phyloP scores from a whole-genome alignment of 2,797 vertebrate species.

The Phaenicophaeus curvirostris region DNA sequence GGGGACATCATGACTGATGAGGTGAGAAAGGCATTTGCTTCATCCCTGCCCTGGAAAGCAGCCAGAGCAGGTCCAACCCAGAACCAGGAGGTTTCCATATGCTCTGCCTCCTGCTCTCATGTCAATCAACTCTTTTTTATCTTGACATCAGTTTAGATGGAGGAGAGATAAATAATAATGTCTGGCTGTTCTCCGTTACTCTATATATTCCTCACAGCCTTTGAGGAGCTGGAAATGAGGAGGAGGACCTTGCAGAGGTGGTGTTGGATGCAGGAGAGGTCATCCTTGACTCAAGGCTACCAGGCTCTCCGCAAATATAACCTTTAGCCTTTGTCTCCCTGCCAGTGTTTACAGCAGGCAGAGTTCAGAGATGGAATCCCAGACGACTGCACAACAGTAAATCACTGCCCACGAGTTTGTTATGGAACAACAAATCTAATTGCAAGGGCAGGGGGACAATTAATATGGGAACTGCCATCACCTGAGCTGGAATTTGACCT shows the following conservation, averaged over 20 bases:
- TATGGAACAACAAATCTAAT: not conserved
- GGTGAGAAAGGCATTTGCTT: not conserved
- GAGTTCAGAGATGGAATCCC: not conserved
- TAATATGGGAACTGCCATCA: not conserved
- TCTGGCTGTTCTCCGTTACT: conserved; percentile 1
- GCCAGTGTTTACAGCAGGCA: too few species aligned
- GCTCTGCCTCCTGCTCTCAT: conserved; percentile 1
- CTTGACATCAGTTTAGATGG: conserved; percentile 10
- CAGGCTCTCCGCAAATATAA: not conserved
- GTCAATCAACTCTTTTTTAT: conserved; percentile 19
- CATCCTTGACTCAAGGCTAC: not conserved
- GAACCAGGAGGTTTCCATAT: not conserved
- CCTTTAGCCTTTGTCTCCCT: not conserved
- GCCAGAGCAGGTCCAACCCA: conserved; percentile 1
- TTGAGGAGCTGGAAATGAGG: not conserved
- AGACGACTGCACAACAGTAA: not conserved
- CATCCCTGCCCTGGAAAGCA: not conserved
- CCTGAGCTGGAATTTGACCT: not conserved
- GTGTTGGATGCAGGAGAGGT: not conserved
- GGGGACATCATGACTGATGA: not conserved
- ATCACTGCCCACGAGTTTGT: not conserved
- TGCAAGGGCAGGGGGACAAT: not conserved
- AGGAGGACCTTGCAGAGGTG: not conserved
- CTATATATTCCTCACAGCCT: not conserved
- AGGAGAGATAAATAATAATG: not conserved